Evolutionary conservation across 2,888 invertebrate species (phyloP), one percentile per base, ranked within the genome.

Genomic region (Melanotus villosus): DNA sequence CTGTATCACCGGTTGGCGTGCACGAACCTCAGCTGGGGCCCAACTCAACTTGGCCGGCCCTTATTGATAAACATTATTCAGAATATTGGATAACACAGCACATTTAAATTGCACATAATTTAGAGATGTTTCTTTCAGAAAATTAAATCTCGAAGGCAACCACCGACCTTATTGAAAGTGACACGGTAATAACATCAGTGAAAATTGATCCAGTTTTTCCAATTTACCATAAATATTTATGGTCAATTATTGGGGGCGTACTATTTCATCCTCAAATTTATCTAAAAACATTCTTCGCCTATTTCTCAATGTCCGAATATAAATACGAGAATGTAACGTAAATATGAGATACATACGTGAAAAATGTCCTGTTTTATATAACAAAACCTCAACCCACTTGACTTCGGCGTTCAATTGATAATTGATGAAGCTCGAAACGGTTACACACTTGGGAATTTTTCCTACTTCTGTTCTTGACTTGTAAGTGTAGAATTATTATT

Each of bases 31-130:
- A 77, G 79, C 76, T 79, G 79, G 73, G 71, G 72, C 70, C 69
- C 73, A 73, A 73, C 70, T 64, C 65, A 73, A 73, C 62, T 62
- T 70, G 66, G 32, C 64, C 47, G 50, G 66, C 72, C 77, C 77
- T 78, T 79, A 78, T 80, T 78, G 80, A 76, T 77, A 78, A 77
- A 78, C 79, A 78, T 79, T 78, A 79, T 78, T 79, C 79, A 76
- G 72, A 65, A 73, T 71, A 71, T 71, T 65, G 59, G 64, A 71
- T 71, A 68, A 70, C 60, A 59, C 23, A 41, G 59, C 68, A 65
- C 70, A 67, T 68, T 70, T 70, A 65, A 72, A 67, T 70, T 70
- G 67, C 64, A 64, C 70, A 70, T 63, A 60, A 70, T 67, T 70
- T 67, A 59, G 47, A 43, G 54, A 43, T 58, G 62, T 68, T 68